Evolutionary conservation across 2,888 invertebrate genomes (phyloP), one percentile per base, ranked within the genome.

Genomic region (Drosophila kanekoi): DNA sequence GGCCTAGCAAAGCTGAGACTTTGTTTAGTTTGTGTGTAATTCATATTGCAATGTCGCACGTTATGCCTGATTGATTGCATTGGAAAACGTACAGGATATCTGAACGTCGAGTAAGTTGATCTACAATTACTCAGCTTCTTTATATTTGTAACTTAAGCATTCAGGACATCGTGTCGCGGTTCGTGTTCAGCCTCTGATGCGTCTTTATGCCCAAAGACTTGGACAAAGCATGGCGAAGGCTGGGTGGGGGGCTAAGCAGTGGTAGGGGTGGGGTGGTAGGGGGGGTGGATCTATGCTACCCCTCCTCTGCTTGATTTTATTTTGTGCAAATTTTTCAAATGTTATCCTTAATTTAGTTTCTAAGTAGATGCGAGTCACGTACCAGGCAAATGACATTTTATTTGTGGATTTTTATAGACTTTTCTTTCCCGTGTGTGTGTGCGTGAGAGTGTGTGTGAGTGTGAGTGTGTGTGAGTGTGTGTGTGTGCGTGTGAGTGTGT

Each of bases 351-450:
- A 88, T 86, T 88, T 88, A 86, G 88, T 88, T 88, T 86, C 81
- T 77, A 88, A 90, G 81, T 72, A 71, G 75, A 90, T 90, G 82
- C 88, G 77, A 83, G 87, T 81, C 90, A 90, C 90, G 90, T 90
- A 76, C 68, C 72, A 84, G 89, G 85, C 90, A 91, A 89, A 90
- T 90, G 91, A 89, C 90, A 90, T 81, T 87, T 89, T 87, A 82
- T 89, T 90, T 87, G 83, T 81, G 80, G 81, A 87, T 81, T 89
- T 89, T 90, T 86, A 71, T 83, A 81, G 87, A 86, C 72, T 79
- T 79, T 76, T 63, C 43, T 13, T 56, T 35, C 51, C 64, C 52
- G 47, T 61, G 43, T 28, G 20, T 45, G 49, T 68, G 40, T 64
- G 59, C 54, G 54, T 43, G 62, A 48, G 63, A 43, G 54, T 43